phyloP scores from a whole-genome alignment of 2,113 vertebrate genomes.

The Embiotoca jacksoni region DNA sequence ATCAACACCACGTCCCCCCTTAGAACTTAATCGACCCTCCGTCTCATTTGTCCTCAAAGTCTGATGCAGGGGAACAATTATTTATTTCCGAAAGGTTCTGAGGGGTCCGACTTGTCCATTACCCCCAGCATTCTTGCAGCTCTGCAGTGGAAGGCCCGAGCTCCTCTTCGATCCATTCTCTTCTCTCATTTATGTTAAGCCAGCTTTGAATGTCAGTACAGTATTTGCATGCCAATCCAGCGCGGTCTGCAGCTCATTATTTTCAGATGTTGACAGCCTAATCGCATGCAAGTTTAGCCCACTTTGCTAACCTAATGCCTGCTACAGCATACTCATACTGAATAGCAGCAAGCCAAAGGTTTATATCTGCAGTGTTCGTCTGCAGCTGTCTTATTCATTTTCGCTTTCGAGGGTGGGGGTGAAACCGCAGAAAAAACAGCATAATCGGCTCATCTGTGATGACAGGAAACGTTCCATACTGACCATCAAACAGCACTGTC shows the following conservation, averaged over 20 bases:
- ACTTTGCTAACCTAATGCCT: slow-evolving; percentile 73
- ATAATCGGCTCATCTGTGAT: slow-evolving; percentile 39
- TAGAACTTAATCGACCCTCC: slow-evolving; percentile 82
- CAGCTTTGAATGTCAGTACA: slow-evolving; percentile 82
- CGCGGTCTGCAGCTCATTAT: slow-evolving; percentile 78
- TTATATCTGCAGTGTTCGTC: slow-evolving; percentile 38
- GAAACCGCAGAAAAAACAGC: slow-evolving; percentile 13
- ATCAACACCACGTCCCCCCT: slow-evolving; percentile 74
- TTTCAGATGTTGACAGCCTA: slow-evolving; percentile 76
- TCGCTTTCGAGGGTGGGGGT: neutral
- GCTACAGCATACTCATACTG: slow-evolving; percentile 59
- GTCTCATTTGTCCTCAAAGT: slow-evolving; percentile 76
- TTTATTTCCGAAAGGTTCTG: slow-evolving; percentile 77
- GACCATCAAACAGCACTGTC: slow-evolving; percentile 24
- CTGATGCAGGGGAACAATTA: slow-evolving; percentile 76
- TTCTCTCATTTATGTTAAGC: slow-evolving; percentile 75
- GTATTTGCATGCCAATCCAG: slow-evolving; percentile 80
- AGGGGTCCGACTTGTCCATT: slow-evolving; percentile 75
- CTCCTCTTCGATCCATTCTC: slow-evolving; percentile 70
- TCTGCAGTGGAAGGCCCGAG: slow-evolving; percentile 44
- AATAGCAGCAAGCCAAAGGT: slow-evolving; percentile 45
- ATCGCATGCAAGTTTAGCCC: slow-evolving; percentile 75
- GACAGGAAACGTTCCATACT: slow-evolving; percentile 27
- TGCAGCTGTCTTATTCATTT: slow-evolving; percentile 42
- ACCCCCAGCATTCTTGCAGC: slow-evolving; percentile 60